A percentile compares a stretch with the other conserved stretches of the same genome.
Conservation (phyloP, 2,113 vertebrate genomes). For the Tragelaphus scriptus region DNA sequence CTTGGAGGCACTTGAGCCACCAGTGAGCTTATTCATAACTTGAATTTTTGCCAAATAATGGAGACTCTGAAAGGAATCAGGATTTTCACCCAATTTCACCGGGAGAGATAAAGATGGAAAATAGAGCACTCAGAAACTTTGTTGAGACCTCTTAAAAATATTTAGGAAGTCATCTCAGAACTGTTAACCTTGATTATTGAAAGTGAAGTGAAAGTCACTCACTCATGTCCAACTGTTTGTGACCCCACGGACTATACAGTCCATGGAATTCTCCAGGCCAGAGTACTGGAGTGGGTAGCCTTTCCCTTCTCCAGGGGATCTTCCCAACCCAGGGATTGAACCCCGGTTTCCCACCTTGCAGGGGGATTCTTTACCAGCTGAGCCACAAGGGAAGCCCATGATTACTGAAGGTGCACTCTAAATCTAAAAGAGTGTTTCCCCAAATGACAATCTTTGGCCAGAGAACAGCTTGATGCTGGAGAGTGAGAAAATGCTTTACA, state of each 20-base stretch:
- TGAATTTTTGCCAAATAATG: neutral
- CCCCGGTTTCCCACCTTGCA: neutral
- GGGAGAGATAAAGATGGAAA: neutral
- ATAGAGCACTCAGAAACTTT: neutral
- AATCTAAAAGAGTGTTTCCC: neutral
- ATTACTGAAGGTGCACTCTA: neutral
- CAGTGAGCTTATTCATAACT: neutral
- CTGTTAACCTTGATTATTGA: neutral
- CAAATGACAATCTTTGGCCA: neutral
- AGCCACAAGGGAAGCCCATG: neutral
- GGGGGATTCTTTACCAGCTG: neutral
- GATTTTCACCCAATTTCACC: neutral
- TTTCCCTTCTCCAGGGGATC: neutral
- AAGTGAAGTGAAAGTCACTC: neutral
- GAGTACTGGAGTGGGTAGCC: neutral
- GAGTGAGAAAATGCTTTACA: neutral
- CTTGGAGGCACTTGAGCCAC: neutral
- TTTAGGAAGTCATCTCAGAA: neutral
- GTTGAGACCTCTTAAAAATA: constrained; percentile 20
- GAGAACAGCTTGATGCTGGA: neutral
- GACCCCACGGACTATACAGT: neutral
- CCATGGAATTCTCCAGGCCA: neutral
- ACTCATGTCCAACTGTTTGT: neutral
- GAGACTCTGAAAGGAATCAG: neutral
- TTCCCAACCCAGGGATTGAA: neutral